Evolutionary conservation across 1,140 invertebrate genomes (phyloP).

Genomic region (Oryctes rhinoceros): DNA sequence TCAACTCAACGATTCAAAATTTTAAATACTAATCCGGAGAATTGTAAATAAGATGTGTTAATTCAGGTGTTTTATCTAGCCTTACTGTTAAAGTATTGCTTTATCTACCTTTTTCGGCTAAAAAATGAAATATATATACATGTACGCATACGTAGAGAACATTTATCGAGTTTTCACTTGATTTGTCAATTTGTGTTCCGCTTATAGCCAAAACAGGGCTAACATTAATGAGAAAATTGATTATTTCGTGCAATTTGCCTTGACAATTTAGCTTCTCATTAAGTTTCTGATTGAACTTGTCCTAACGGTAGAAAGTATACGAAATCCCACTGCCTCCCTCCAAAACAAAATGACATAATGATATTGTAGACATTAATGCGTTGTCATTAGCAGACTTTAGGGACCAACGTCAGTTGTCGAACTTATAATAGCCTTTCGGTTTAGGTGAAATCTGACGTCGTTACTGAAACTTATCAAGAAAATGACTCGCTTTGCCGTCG

Average conservation of each 20-base stretch:
- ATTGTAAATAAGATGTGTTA: too few relatives aligned
- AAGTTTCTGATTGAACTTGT: not conserved
- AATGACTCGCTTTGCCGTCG: not conserved
- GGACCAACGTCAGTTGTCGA: constrained; percentile 25
- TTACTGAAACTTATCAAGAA: constrained; percentile 11
- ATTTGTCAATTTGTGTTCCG: too few relatives aligned
- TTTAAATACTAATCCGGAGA: too few relatives aligned
- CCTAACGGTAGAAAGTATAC: not conserved
- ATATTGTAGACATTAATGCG: constrained; percentile 13
- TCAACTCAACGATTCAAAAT: too few relatives aligned
- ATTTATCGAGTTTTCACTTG: too few relatives aligned
- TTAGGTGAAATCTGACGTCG: not conserved
- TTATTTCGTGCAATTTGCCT: not conserved
- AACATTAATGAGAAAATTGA: not conserved
- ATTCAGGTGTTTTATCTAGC: too few relatives aligned
- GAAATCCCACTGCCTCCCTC: not conserved
- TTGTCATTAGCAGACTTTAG: constrained; percentile 36
- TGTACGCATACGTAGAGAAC: too few relatives aligned
- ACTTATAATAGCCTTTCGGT: constrained; percentile 27
- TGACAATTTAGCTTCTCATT: constrained; percentile 15
- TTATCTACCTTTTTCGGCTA: too few relatives aligned
- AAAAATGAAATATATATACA: too few relatives aligned
- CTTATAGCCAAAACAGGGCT: not conserved
- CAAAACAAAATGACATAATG: constrained; percentile 11
- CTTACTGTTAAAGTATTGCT: too few relatives aligned